Conservation (phyloP, 1,140 invertebrate species). For the Calliopsis andreniformis region DNA sequence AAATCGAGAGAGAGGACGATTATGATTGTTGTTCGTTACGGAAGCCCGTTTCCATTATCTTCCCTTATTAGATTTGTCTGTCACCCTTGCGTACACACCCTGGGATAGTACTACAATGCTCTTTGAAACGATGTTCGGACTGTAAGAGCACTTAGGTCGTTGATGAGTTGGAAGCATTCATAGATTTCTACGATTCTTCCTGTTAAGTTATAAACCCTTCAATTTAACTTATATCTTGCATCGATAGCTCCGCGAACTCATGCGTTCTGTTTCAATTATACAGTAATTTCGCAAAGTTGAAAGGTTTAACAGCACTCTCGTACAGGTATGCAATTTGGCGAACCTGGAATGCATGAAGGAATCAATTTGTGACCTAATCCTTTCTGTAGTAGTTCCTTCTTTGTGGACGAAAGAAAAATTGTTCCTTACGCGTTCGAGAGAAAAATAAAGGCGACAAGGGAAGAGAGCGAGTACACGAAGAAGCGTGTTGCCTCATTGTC, state of each 20-base stretch:
- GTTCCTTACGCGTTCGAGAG: slow-evolving; percentile 3
- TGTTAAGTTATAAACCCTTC: too few species aligned
- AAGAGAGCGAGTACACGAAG: slow-evolving; percentile 29
- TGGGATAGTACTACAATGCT: too few species aligned
- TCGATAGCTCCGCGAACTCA: too few species aligned
- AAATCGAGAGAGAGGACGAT: slow-evolving; percentile 41
- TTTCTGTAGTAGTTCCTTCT: slow-evolving; percentile 28
- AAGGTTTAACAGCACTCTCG: too few species aligned
- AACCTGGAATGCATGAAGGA: not conserved
- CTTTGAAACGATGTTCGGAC: slow-evolving; percentile 16
- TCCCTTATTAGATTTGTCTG: slow-evolving; percentile 35
- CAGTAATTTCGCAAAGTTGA: too few species aligned
- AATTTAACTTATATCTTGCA: too few species aligned
- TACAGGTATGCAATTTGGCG: not conserved
- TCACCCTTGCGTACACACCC: slow-evolving; percentile 6
- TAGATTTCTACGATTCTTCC: too few species aligned
- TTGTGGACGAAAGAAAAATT: slow-evolving; percentile 37
- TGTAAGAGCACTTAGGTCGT: too few species aligned
- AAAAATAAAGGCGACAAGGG: not conserved
- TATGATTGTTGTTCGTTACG: slow-evolving; percentile 50
- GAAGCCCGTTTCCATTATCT: slow-evolving; percentile 48
- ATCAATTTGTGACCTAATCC: not conserved
- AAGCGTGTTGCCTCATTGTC: slow-evolving; percentile 60
- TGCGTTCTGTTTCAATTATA: too few species aligned
- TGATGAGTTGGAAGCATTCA: too few species aligned